phyloP scores from a whole-genome alignment of 2,113 vertebrate genomes.

The Saccopteryx bilineata region DNA sequence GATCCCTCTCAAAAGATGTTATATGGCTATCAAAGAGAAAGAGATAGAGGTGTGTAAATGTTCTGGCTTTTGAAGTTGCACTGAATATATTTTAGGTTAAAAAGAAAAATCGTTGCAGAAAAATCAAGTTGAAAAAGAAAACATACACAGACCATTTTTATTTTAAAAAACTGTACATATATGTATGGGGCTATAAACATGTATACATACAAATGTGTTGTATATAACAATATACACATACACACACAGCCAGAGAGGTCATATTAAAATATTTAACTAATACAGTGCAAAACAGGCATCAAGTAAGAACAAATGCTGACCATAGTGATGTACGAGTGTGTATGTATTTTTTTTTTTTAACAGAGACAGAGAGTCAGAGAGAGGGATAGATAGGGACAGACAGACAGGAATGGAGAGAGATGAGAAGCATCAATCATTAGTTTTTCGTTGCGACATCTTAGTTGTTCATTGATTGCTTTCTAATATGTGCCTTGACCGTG shows the following conservation, averaged over 20 bases:
- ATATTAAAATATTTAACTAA: conserved; percentile 37
- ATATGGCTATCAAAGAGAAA: background rate
- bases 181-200: background rate
- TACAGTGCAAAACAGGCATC: background rate
- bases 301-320: background rate
- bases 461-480: no score
- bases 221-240: background rate
- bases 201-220: background rate
- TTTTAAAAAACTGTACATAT: background rate
- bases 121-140: background rate
- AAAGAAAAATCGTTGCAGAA: background rate
- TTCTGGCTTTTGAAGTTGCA: background rate
- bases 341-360: no score
- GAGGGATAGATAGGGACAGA: no score
- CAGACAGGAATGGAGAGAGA: no score
- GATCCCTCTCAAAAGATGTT: background rate
- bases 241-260: background rate
- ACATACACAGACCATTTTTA: background rate
- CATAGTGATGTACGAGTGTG: no score
- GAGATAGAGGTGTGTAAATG: background rate
- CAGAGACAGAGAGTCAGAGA: no score
- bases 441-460: no score
- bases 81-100: background rate
- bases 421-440: no score
- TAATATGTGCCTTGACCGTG: no score